These are phyloP conservation scores for Pyrocephalus nanus DNA, from an alignment of 2,797 vertebrate genomes.

Conservation along the genomic window DNA sequence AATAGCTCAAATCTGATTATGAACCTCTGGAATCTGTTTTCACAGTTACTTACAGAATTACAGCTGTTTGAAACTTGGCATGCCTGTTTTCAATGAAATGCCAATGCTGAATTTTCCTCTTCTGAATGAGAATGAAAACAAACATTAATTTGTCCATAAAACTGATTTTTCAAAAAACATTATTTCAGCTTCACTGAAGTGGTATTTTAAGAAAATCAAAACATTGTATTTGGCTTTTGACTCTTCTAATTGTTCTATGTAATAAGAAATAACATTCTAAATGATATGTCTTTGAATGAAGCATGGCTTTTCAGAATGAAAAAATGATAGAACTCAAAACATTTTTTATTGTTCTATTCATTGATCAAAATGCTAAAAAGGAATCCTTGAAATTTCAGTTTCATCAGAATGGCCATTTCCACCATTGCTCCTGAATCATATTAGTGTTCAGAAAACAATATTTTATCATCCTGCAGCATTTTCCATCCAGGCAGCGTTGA, in stretches of 20 bases:
- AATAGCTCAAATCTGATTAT: neutral
- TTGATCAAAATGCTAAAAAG: neutral
- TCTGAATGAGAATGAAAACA: constrained; percentile 40
- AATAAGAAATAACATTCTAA: constrained; percentile 17
- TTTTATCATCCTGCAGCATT: neutral
- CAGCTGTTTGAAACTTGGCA: constrained; percentile 58
- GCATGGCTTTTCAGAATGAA: neutral
- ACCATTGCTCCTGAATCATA: neutral
- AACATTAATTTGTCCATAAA: constrained; percentile 56
- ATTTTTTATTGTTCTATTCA: neutral
- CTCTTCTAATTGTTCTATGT: constrained; percentile 22
- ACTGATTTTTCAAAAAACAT: neutral
- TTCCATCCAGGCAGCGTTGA: neutral
- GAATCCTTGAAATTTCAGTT: neutral
- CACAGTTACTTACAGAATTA: neutral
- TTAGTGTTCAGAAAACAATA: neutral
- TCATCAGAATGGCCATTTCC: neutral
- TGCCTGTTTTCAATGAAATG: constrained; percentile 14
- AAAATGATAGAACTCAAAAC: neutral
- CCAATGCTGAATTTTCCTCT: constrained; percentile 32
- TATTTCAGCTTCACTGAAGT: constrained; percentile 10
- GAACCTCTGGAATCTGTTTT: constrained; percentile 49
- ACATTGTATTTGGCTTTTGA: neutral
- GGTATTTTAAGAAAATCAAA: constrained; percentile 51
- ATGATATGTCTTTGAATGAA: neutral